Evolutionary conservation across 2,797 vertebrate genomes (phyloP).

Genomic region (Argyrosomus regius): DNA sequence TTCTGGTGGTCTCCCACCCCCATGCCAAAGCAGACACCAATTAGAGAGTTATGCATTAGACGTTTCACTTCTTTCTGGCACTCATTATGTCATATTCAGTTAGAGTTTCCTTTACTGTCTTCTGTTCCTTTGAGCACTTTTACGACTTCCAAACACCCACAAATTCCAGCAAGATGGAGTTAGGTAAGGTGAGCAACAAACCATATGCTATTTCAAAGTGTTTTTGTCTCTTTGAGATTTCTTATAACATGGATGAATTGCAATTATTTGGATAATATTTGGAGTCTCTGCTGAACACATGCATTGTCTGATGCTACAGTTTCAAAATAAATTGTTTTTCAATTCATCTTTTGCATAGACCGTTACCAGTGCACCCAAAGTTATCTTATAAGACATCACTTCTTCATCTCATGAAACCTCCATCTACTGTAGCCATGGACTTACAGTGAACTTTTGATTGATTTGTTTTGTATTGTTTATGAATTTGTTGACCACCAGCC

Average conservation of each 20-base stretch:
- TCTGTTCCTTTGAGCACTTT: conserved; percentile 48
- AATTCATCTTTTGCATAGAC: background rate
- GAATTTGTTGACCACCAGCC: background rate
- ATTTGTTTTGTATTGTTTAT: conserved; percentile 3
- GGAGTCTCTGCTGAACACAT: conserved; percentile 1
- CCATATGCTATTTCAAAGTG: conserved; percentile 44
- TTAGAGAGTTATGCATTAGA: conserved; percentile 84
- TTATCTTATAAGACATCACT: conserved; percentile 17
- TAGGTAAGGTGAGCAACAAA: conserved; percentile 35
- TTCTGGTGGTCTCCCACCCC: conserved; percentile 85
- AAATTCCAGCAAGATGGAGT: conserved; percentile 33
- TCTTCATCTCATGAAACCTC: background rate
- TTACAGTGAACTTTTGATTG: background rate
- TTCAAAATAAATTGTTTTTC: conserved; percentile 10
- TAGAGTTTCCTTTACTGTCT: conserved; percentile 65
- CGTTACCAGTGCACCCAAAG: background rate
- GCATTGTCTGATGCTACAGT: conserved; percentile 3
- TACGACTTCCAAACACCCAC: conserved; percentile 56
- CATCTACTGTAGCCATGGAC: background rate
- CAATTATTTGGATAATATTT: conserved; percentile 2
- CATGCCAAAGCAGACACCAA: conserved; percentile 86
- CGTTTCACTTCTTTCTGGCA: conserved; percentile 78
- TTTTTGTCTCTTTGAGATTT: conserved; percentile 35
- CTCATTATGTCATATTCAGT: conserved; percentile 79
- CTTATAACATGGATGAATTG: conserved; percentile 2